Evolutionary conservation across 2,888 invertebrate genomes (phyloP), one percentile per base, ranked within the genome.

Genomic region (Platypus cylindrus): DNA sequence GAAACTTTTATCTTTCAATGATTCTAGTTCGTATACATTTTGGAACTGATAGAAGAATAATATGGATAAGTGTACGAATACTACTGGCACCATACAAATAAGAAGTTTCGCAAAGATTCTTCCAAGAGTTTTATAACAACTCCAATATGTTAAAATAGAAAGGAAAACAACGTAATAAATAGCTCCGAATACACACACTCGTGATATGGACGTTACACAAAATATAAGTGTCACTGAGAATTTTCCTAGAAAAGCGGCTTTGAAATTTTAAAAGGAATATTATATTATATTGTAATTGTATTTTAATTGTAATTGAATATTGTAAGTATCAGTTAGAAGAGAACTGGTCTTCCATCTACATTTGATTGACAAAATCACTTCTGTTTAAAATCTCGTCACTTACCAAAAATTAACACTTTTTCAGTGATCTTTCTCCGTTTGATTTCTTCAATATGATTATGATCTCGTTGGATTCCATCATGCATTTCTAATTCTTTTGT

Each of bases 121-220:
- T 1, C 37, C 34, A 12, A 43, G 17, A 3, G 22, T 25, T 16
- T 34, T 23, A 17, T 40, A 40, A 17, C 30, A 37, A 2, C 34
- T 35, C 43, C 43, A 43, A 16, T 34, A 39, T 5, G 40, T 43
- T 14, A 43, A 26, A 7, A 43, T 31, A 3, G 22, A 3, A 5
- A 43, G 18, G 23, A 43, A 43, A 3, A 40, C 16, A 3, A 40
- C 14, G 23, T 36, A 43, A 25, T 43, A 43, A 1, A 40, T 26
- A 4, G 13, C 30, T n/a, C 43, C 43, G 11, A 43, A 29, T 1
- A 30, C 27, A 3, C 37, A 35, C 3, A 36, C 16, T 11, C 20
- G 27, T 11, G 35, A 5, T 4, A 40, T 30, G 2, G 30, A 34
- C 2, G 32, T 30, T 12, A 39, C 3, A 16, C 40, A 40, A 15